Conservation (phyloP, 2,113 vertebrate species). For the Romanogobio albipinnatus region DNA sequence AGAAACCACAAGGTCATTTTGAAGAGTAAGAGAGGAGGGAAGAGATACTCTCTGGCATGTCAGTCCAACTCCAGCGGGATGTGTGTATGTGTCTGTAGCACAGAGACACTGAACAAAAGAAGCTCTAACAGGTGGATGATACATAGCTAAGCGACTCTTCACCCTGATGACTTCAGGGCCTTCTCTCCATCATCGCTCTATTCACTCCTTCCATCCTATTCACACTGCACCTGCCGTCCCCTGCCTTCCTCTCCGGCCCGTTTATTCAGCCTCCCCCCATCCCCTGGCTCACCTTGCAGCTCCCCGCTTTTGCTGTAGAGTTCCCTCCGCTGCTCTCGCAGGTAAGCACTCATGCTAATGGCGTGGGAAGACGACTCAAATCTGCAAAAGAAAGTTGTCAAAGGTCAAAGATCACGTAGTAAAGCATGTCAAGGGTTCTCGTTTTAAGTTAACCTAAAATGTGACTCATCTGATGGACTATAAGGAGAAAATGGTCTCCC, state of each 20-base stretch:
- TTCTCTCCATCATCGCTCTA: constrained; percentile 21
- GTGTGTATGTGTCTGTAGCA: constrained; percentile 45
- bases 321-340: constrained; percentile 93
- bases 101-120: not conserved
- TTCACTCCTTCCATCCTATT: constrained; percentile 32
- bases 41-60: constrained; percentile 65
- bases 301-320: constrained; percentile 98
- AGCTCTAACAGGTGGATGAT: constrained; percentile 8
- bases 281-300: constrained; percentile 85
- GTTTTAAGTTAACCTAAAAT: not conserved
- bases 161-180: constrained; percentile 29
- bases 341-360: constrained; percentile 98
- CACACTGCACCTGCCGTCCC: not conserved
- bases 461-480: not conserved
- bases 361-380: constrained; percentile 98
- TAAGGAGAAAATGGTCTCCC: not conserved
- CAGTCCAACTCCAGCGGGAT: constrained; percentile 57
- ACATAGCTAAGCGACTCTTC: constrained; percentile 25
- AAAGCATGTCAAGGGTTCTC: constrained; percentile 15
- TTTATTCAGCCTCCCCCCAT: not conserved
- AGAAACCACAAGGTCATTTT: constrained; percentile 77
- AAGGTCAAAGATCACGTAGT: not conserved
- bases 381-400: constrained; percentile 66
- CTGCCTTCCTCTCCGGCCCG: not conserved
- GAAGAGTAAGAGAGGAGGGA: constrained; percentile 47